A percentile compares a stretch with the other conserved stretches of the same genome.
Conservation (phyloP, 2,797 vertebrate genomes). For the Spinus pinus region DNA sequence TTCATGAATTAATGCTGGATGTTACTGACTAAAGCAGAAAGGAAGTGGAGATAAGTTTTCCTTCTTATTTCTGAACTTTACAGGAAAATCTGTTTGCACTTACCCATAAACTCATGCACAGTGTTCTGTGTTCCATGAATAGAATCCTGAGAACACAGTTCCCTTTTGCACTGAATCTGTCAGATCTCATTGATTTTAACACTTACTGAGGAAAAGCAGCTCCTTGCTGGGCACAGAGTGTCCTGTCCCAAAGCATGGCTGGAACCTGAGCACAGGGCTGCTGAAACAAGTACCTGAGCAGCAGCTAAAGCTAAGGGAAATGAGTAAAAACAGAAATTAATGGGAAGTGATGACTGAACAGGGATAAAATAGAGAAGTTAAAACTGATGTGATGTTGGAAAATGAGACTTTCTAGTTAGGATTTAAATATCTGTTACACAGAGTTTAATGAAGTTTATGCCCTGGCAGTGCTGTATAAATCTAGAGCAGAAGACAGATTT, state of each 20-base stretch:
- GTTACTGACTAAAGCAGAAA: not conserved
- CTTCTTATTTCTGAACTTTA: not conserved
- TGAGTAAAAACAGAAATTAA: not conserved
- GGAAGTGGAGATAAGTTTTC: not conserved
- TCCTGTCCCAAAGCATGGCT: not conserved
- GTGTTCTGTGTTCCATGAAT: not conserved
- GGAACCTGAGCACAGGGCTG: not conserved
- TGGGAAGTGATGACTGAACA: not conserved
- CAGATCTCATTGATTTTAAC: not conserved
- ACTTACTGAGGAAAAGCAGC: not conserved
- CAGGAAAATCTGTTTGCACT: not conserved
- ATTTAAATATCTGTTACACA: not conserved
- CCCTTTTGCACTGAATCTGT: not conserved
- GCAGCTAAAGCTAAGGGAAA: not conserved
- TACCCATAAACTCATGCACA: not conserved
- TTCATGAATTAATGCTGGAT: not conserved
- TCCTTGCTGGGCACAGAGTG: not conserved
- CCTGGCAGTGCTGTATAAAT: constrained; percentile 7
- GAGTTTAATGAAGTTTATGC: constrained; percentile 43
- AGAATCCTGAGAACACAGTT: not conserved
- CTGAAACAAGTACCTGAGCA: not conserved
- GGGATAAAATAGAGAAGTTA: not conserved
- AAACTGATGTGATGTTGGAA: not conserved
- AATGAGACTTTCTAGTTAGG: constrained; percentile 1
- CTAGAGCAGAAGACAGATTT: constrained; percentile 13